Evolutionary conservation across 2,888 invertebrate genomes (phyloP).

Genomic region (Melinopterus prodromus): DNA sequence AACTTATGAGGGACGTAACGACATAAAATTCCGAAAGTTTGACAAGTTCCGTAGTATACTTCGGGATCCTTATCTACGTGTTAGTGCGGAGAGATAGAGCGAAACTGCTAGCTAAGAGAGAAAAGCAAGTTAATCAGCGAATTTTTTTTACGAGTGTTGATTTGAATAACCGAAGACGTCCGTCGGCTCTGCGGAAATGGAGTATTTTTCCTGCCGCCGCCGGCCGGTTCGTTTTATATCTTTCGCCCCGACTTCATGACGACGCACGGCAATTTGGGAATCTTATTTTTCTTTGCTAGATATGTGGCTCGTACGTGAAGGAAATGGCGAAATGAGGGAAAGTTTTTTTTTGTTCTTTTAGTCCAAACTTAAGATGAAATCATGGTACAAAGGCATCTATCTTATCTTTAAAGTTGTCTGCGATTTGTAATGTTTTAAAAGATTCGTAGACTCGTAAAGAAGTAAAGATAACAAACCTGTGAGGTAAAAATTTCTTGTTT

Average conservation of each 20-base stretch:
- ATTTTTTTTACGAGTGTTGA: background rate
- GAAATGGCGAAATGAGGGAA: background rate
- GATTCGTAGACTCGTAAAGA: too few relatives aligned
- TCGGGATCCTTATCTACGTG: background rate
- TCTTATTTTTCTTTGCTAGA: background rate
- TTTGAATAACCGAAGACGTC: background rate
- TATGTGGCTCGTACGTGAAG: background rate
- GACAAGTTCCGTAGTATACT: background rate
- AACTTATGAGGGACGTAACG: background rate
- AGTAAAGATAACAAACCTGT: too few relatives aligned
- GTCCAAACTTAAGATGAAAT: background rate
- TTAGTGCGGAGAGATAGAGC: constrained; percentile 10
- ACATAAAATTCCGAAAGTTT: background rate
- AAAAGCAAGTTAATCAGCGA: constrained; percentile 4
- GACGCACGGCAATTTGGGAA: background rate
- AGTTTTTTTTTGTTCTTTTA: background rate
- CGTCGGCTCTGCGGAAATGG: background rate
- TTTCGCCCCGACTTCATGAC: background rate
- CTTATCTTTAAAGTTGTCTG: too few relatives aligned
- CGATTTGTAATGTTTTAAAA: too few relatives aligned
- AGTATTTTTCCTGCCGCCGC: background rate
- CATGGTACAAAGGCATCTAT: too few relatives aligned
- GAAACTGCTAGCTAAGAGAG: constrained; percentile 15
- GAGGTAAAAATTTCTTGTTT: too few relatives aligned
- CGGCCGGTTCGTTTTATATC: background rate